Percentiles rank a stretch among this genome's conserved stretches.
Evolutionary conservation across 2,888 invertebrate genomes (phyloP).

Genomic region (Drosophila melanosoma): DNA sequence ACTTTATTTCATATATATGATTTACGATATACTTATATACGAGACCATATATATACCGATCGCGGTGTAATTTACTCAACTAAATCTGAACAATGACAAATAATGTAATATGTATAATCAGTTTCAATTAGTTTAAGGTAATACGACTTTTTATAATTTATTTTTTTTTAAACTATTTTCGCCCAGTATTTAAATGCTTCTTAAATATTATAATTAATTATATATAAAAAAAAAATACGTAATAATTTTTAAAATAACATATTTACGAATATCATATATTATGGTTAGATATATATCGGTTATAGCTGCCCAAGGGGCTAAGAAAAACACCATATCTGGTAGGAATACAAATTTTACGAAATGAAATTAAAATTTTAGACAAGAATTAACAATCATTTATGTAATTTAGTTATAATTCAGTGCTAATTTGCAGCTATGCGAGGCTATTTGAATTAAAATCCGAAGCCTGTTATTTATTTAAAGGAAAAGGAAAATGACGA

Average conservation of each 20-base stretch:
- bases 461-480: slow-evolving; percentile 28
- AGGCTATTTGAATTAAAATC: slow-evolving; percentile 1
- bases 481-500: slow-evolving; percentile 3
- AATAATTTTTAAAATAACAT: slow-evolving; percentile 34
- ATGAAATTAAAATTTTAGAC: slow-evolving; percentile 19
- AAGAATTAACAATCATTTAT: slow-evolving; percentile 35
- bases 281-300: slow-evolving; percentile 31
- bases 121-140: slow-evolving; percentile 55
- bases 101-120: slow-evolving; percentile 66
- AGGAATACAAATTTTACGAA: slow-evolving; percentile 49
- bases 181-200: slow-evolving; percentile 25
- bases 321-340: slow-evolving; percentile 68
- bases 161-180: slow-evolving; percentile 9
- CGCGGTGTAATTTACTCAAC: slow-evolving; percentile 53
- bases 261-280: slow-evolving; percentile 19
- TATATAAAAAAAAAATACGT: slow-evolving; percentile 37
- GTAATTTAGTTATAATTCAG: slow-evolving; percentile 30
- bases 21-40: slow-evolving; percentile 33
- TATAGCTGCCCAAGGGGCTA: slow-evolving; percentile 24
- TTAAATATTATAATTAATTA: slow-evolving; percentile 33
- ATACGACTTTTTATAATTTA: slow-evolving; percentile 10
- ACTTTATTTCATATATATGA: slow-evolving; percentile 5
- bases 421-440: slow-evolving; percentile 13
- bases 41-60: slow-evolving; percentile 18
- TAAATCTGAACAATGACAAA: slow-evolving; percentile 76